Percentiles rank a stretch among this genome's conserved stretches.
Conservation (phyloP, 2,888 invertebrate species). For the Tethea ocularis region DNA sequence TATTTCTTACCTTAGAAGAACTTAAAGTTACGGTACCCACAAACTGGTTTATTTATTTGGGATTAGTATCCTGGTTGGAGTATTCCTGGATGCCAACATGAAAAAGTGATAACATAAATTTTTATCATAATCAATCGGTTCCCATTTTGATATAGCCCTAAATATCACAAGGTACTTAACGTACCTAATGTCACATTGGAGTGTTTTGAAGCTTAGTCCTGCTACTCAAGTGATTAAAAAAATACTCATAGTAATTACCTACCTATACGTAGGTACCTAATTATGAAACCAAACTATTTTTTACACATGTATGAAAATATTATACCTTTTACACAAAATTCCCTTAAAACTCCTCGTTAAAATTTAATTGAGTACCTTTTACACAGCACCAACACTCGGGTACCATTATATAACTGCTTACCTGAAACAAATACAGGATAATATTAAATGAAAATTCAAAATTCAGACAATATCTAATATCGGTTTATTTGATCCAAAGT, state of each 20-base stretch:
- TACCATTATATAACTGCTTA: conserved; percentile 45
- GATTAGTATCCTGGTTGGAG: neutral
- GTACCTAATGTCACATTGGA: too few relatives aligned
- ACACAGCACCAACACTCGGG: conserved; percentile 23
- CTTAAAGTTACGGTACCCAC: neutral
- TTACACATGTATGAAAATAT: too few relatives aligned
- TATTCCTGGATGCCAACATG: neutral
- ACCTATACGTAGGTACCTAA: neutral
- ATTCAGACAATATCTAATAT: neutral
- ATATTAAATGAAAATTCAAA: conserved; percentile 21
- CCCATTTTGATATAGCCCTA: too few relatives aligned
- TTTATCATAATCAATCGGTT: too few relatives aligned
- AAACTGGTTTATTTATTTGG: neutral
- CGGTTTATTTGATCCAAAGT: too few relatives aligned
- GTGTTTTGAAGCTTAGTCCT: too few relatives aligned
- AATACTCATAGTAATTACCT: too few relatives aligned
- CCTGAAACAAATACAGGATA: conserved; percentile 52
- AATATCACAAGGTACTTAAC: too few relatives aligned
- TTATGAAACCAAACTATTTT: too few relatives aligned
- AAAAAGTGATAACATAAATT: too few relatives aligned
- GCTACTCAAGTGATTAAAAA: too few relatives aligned
- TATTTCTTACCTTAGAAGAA: neutral
- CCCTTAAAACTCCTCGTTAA: neutral
- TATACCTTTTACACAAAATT: neutral
- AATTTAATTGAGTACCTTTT: conserved; percentile 34